Evolutionary conservation across 2,113 vertebrate genomes (phyloP), one percentile per base, ranked within the genome.

Genomic region (Tonatia bakeri): DNA sequence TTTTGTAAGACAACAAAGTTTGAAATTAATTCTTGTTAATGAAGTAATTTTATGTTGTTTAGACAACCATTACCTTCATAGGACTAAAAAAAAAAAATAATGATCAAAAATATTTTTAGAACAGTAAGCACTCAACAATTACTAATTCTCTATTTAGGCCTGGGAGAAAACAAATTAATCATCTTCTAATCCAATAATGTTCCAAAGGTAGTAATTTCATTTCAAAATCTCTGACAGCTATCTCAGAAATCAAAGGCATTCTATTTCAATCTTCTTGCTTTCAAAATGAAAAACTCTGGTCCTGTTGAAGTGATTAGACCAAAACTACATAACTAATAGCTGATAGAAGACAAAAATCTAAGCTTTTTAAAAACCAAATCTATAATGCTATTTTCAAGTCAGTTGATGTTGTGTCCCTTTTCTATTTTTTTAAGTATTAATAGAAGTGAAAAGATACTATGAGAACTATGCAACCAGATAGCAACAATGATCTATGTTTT

Each of bases 141-240:
- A 82, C 61, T 94, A 92, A 91, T 95, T 81, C 38, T 84, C 26
- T 38, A 50, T 14, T 94, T 43, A 70, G 33, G 31, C 47, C 28
- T n/a, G 19, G 45, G 59, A 91, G 5, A 40, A 88, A 94, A 91
- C 36, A 87, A 52, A 90, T 90, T 96, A 88, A 90, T 94, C 85
- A 95, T 59, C 50, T 81, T 76, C 65, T 90, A 96, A 85, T 91
- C 59, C 64, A 95, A 72, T 88, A 91, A 83, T 97, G 95, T 95
- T 64, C 38, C 92, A 87, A 87, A 80, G 79, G 28, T 28, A 92
- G 4, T 50, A 45, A 91, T 95, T 94, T 92, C 52, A 64, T 40
- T 80, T 59, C n/a, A 92, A 31, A 17, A 65, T 87, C 31, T 70
- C 50, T 85, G 36, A 82, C 40, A 95, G 31, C n/a, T 87, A 52